These are phyloP conservation scores for Pomatostomus ruficeps DNA, from an alignment of 2,113 vertebrate species.

Conservation along the genomic window DNA sequence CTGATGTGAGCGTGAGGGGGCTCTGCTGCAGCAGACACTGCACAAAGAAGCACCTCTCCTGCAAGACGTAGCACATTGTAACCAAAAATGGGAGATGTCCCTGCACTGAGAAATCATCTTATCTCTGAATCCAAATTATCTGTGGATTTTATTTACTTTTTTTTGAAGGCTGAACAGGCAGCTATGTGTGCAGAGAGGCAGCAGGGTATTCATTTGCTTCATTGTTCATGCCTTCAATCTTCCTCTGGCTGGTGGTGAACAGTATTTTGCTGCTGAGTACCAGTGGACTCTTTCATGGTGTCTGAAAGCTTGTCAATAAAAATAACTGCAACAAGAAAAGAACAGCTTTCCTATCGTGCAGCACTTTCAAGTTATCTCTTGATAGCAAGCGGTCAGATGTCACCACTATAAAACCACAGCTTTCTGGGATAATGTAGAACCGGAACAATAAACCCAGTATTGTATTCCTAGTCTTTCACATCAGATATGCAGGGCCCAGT, in stretches of 20 bases:
- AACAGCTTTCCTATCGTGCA: neutral
- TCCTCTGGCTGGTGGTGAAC: neutral
- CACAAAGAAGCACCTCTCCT: neutral
- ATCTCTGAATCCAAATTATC: neutral
- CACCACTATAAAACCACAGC: conserved; percentile 28
- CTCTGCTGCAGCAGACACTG: neutral
- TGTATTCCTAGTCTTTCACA: conserved; percentile 43
- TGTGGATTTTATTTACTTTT: neutral
- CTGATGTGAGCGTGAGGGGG: neutral
- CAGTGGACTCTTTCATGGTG: neutral
- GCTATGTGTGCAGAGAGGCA: neutral
- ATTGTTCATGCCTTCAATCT: neutral
- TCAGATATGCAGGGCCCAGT: neutral
- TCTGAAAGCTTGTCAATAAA: conserved; percentile 59
- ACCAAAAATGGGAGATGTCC: neutral
- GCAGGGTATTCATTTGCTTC: neutral
- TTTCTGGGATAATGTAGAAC: conserved; percentile 53
- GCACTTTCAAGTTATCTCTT: conserved; percentile 46
- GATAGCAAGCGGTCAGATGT: conserved; percentile 22
- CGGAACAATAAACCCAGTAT: conserved; percentile 2
- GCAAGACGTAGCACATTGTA: neutral
- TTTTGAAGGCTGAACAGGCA: neutral
- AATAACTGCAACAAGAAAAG: conserved; percentile 52
- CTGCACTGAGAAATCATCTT: neutral
- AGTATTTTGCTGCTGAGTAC: neutral